Evolutionary conservation across 1,140 invertebrate genomes (phyloP), one percentile per base, ranked within the genome.

Genomic region (Hyles vespertilio): DNA sequence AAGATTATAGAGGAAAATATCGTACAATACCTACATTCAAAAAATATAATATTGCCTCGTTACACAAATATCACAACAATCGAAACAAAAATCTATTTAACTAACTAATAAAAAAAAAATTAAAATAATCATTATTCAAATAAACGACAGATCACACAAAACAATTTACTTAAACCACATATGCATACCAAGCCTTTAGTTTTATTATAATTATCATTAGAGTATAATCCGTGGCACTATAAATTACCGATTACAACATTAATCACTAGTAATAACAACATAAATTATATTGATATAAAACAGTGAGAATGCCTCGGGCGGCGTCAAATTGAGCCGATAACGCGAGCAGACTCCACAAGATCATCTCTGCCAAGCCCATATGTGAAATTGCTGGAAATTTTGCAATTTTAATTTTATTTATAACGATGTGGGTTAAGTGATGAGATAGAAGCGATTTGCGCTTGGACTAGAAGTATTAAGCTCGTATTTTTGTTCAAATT

Each of bases 401-500:
- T 85, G 81, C 79, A 87, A 88, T 88, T 88, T 88, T 86, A 87
- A 88, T 86, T 88, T 87, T 84, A 86, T 86, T 88, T 88, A 84
- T 84, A 83, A 79, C 69, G 63, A 68, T 33, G 40, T 32, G 51
- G 44, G 63, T 11, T 47, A 79, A 80, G 64, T 22, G 48, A 62
- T 50, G 40, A 71, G 70, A 40, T 51, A 10, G 7, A 32, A 62
- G 72, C 69, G 72, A 22, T 22, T 22, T 22, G 22, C 22, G 22
- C 22, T 0, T 22, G 22, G 22, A 22, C 22, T 22, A 22, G 22
- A 32, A 2, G 50, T 32, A 4, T 3, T 32, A 32, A 1, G 32
- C 0, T 5, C 5, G 6, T n/a, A n/a, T 51, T 10, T 22, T 22
- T 22, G 22, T 22, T 22, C 1, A 2, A 22, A 22, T 22, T 22